These are phyloP conservation scores for Clarias platycephalus DNA, from an alignment of 2,797 vertebrate species.

Conservation along the genomic window DNA sequence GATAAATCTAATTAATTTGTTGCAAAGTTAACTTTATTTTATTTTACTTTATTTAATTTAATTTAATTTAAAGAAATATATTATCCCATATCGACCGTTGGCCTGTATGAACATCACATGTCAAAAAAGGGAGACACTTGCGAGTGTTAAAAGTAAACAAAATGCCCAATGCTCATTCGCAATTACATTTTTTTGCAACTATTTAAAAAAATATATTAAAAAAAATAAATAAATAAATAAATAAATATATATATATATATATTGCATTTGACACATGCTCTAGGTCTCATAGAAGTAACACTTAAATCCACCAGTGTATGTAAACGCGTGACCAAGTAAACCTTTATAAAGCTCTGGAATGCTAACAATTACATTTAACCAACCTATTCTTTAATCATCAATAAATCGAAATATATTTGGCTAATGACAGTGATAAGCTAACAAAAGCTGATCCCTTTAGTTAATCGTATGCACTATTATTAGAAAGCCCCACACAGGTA, in stretches of 20 bases:
- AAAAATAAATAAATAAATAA: no score
- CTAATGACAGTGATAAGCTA: background rate
- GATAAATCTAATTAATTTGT: background rate
- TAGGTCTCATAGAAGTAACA: background rate
- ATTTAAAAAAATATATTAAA: no score
- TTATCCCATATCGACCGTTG: conserved; percentile 5
- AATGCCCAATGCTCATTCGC: background rate
- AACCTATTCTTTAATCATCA: background rate
- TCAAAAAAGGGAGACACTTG: background rate
- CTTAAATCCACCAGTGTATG: background rate
- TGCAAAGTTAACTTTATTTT: background rate
- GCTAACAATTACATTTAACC: background rate
- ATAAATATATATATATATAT: no score
- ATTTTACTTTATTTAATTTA: no score
- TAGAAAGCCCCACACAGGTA: background rate
- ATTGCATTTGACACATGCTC: background rate
- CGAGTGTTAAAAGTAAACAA: background rate
- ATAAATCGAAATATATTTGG: background rate
- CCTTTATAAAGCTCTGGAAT: background rate
- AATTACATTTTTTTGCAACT: background rate
- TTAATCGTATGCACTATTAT: background rate
- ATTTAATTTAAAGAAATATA: background rate
- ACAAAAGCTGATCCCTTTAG: background rate
- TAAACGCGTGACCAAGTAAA: background rate
- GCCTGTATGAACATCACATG: conserved; percentile 4